phyloP scores from a whole-genome alignment of 2,797 vertebrate genomes.

The Hoplostethus mediterraneus region DNA sequence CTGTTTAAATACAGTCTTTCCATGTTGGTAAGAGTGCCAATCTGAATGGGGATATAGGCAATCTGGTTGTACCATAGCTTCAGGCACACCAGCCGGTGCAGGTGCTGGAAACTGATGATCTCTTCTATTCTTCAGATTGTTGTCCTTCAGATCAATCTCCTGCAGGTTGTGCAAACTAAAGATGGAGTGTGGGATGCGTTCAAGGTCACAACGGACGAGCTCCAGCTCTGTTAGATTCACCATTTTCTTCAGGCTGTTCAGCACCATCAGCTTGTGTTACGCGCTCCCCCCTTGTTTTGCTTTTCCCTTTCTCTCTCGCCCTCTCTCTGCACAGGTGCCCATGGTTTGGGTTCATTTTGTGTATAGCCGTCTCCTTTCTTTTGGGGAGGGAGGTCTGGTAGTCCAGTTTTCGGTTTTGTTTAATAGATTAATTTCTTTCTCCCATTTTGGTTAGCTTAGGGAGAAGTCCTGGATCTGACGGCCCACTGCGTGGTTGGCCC shows the following conservation, averaged over 20 bases:
- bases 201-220: conserved; percentile 95
- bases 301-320: no score
- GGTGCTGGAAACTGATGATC: conserved; percentile 99
- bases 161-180: conserved; percentile 97
- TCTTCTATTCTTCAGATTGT: conserved; percentile 99
- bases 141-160: conserved; percentile 99
- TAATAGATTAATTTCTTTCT: no score
- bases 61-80: conserved; percentile 99
- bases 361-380: no score
- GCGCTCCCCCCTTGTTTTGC: no score
- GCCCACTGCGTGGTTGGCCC: no score
- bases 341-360: no score
- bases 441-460: no score
- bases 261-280: conserved; percentile 96
- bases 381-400: no score
- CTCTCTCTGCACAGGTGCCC: no score
- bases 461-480: no score
- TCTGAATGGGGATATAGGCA: conserved; percentile 97
- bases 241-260: conserved; percentile 99
- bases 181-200: conserved; percentile 97
- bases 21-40: conserved; percentile 94
- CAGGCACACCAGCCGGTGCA: conserved; percentile 93
- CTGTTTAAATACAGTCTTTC: conserved; percentile 96
- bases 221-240: conserved; percentile 97
- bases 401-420: no score